A percentile compares a stretch with the other conserved stretches of the same genome.
Evolutionary conservation across 2,888 invertebrate genomes (phyloP).

Genomic region (Rhogogaster chlorosoma): DNA sequence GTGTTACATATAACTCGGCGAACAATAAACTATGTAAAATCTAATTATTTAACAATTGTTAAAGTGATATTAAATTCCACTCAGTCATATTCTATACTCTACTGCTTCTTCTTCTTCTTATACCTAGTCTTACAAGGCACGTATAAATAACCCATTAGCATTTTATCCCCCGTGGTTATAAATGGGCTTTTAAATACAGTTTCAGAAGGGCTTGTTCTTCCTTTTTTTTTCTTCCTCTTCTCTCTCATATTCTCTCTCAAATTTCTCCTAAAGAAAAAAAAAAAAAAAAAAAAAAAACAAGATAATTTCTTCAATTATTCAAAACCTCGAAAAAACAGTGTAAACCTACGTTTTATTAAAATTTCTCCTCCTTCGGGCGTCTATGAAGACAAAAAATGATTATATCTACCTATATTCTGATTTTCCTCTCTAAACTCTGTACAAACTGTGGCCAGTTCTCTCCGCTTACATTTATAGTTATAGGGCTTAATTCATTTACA

Average conservation of each 20-base stretch:
- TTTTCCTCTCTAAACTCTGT: not conserved
- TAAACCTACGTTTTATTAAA: not conserved
- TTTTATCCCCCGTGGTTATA: not conserved
- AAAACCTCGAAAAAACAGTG: not conserved
- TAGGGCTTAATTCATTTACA: conserved; percentile 20
- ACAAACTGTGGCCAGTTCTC: not conserved
- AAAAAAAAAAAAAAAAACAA: no score
- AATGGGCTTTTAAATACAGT: not conserved
- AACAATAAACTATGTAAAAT: not conserved
- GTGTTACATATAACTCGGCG: not conserved
- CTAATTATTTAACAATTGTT: conserved; percentile 6
- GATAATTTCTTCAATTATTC: not conserved
- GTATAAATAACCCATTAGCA: not conserved
- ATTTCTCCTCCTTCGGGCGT: not conserved
- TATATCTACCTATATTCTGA: not conserved
- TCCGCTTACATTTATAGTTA: not conserved
- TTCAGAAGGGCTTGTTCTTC: not conserved
- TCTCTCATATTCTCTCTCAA: not conserved
- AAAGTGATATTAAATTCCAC: not conserved
- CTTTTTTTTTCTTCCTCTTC: not conserved
- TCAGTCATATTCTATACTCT: not conserved
- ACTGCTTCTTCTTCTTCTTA: not conserved
- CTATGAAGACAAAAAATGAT: no score
- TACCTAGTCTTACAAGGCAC: not conserved
- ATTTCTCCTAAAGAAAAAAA: not conserved